Conservation (phyloP, 2,113 vertebrate genomes). For the Pavo muticus region DNA sequence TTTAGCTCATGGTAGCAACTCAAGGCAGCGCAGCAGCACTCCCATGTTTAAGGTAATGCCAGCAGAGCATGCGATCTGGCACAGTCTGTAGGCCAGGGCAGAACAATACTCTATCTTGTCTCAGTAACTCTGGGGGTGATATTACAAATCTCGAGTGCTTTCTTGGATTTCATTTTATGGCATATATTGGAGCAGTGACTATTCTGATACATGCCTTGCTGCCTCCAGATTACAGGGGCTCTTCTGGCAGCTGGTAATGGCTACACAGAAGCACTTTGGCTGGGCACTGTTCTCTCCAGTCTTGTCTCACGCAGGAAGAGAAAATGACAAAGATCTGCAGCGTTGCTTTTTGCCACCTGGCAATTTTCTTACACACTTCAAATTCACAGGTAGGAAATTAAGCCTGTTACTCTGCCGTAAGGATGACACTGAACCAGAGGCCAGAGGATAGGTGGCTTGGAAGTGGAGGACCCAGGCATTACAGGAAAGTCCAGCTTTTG, state of each 20-base stretch:
- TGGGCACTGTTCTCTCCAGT: background rate
- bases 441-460: background rate
- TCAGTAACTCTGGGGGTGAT: background rate
- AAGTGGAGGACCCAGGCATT: background rate
- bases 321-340: background rate
- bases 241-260: background rate
- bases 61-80: background rate
- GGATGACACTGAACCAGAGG: background rate
- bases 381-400: slow-evolving; percentile 2
- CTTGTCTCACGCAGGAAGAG: background rate
- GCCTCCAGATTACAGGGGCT: background rate
- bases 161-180: slow-evolving; percentile 35
- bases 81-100: background rate
- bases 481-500: background rate
- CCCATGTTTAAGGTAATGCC: background rate
- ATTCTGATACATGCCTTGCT: background rate
- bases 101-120: slow-evolving; percentile 24
- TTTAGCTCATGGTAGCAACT: background rate
- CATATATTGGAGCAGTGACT: slow-evolving; percentile 37
- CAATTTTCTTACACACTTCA: background rate
- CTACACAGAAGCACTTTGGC: background rate
- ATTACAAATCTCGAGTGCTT: background rate
- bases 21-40: background rate
- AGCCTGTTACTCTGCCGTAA: background rate
- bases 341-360: background rate